Percentiles rank a stretch among this genome's conserved stretches.
phyloP scores from a whole-genome alignment of 2,888 invertebrate genomes.

The Nomada lathburiana region DNA sequence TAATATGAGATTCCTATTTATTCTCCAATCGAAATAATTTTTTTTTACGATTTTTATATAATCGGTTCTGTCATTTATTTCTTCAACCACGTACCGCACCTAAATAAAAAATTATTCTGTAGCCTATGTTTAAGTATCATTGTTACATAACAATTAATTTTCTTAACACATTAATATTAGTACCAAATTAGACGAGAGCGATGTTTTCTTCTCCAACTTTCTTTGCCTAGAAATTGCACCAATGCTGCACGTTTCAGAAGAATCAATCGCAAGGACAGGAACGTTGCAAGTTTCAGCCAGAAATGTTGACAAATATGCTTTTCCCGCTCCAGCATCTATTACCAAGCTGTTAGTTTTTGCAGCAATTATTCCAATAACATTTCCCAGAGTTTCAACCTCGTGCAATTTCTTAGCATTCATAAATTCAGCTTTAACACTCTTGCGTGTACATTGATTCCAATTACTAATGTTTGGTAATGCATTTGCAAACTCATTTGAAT shows the following conservation, averaged over 20 bases:
- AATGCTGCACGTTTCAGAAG: slow-evolving; percentile 88
- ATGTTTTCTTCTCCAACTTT: slow-evolving; percentile 61
- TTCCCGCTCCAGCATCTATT: slow-evolving; percentile 95
- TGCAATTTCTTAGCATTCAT: slow-evolving; percentile 93
- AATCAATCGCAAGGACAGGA: slow-evolving; percentile 93
- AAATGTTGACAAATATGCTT: slow-evolving; percentile 91
- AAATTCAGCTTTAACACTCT: slow-evolving; percentile 85
- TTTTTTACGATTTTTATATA: slow-evolving; percentile 72
- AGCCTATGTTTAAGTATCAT: neutral
- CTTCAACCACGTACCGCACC: slow-evolving; percentile 75
- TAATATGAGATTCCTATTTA: slow-evolving; percentile 78
- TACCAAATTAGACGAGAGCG: slow-evolving; percentile 64
- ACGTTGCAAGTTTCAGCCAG: slow-evolving; percentile 89
- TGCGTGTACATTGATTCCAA: neutral
- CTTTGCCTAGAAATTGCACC: slow-evolving; percentile 87
- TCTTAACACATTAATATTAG: slow-evolving; percentile 19
- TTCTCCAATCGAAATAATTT: slow-evolving; percentile 70
- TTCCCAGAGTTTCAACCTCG: slow-evolving; percentile 85
- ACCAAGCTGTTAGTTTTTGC: slow-evolving; percentile 68
- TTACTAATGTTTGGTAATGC: slow-evolving; percentile 77
- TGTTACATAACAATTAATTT: neutral
- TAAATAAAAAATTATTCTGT: slow-evolving; percentile 59
- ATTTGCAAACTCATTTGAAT: slow-evolving; percentile 76
- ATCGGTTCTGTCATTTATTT: slow-evolving; percentile 78
- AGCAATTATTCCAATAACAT: slow-evolving; percentile 70